Percentiles rank a stretch among this genome's conserved stretches.
Evolutionary conservation across 2,797 vertebrate genomes (phyloP).

Genomic region (Cottoperca gobio): DNA sequence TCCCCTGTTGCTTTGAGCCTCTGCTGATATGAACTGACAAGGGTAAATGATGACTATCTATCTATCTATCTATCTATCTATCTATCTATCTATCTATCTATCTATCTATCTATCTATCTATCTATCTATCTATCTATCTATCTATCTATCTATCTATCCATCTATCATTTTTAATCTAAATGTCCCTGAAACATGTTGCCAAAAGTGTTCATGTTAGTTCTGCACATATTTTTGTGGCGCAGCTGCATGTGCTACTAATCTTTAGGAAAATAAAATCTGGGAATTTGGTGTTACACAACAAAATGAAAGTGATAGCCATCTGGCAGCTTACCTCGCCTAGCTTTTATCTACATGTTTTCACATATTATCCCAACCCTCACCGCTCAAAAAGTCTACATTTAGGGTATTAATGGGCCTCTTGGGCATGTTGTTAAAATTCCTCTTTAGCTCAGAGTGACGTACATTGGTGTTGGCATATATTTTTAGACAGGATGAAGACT

Average conservation of each 20-base stretch:
- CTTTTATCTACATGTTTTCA: slow-evolving; percentile 83
- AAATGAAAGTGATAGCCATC: slow-evolving; percentile 87
- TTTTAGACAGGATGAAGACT: slow-evolving; percentile 65
- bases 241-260: slow-evolving; percentile 62
- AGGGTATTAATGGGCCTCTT: slow-evolving; percentile 75
- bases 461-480: slow-evolving; percentile 53
- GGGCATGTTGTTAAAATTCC: slow-evolving; percentile 70
- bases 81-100: slow-evolving; percentile 18
- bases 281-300: slow-evolving; percentile 84
- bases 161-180: slow-evolving; percentile 4
- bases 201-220: slow-evolving; percentile 38
- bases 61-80: slow-evolving; percentile 19
- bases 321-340: slow-evolving; percentile 83
- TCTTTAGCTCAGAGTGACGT: slow-evolving; percentile 68
- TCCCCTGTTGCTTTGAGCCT: slow-evolving; percentile 62
- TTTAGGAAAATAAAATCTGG: slow-evolving; percentile 59
- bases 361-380: slow-evolving; percentile 74
- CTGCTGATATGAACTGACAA: slow-evolving; percentile 55
- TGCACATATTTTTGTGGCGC: slow-evolving; percentile 44
- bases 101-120: slow-evolving; percentile 25
- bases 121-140: slow-evolving; percentile 18
- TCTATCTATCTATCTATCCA: no score
- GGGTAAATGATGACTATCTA: slow-evolving; percentile 27
- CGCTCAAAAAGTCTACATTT: slow-evolving; percentile 75
- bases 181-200: slow-evolving; percentile 20